Evolutionary conservation across 2,888 invertebrate species (phyloP).

Genomic region (Lasioglossum oenotherae): DNA sequence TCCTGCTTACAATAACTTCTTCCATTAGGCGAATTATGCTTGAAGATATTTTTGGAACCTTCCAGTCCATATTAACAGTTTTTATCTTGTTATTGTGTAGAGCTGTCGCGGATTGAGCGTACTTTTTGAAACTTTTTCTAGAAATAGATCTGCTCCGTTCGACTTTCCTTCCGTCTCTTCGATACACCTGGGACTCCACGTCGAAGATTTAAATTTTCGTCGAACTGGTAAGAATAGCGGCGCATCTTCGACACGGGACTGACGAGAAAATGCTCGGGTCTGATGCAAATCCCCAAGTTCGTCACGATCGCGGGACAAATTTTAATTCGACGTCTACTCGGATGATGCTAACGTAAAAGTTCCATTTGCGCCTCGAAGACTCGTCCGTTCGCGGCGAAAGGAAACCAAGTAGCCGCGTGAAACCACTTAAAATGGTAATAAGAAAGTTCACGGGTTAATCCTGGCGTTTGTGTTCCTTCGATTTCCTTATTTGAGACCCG

Average conservation of each 20-base stretch:
- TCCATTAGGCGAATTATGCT: not conserved
- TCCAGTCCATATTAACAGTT: not conserved
- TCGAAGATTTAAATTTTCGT: constrained; percentile 46
- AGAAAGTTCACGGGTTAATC: constrained; percentile 72
- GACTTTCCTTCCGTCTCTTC: not conserved
- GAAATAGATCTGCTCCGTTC: not conserved
- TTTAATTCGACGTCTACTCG: constrained; percentile 74
- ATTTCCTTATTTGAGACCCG: constrained; percentile 23
- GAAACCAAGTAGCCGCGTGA: constrained; percentile 38
- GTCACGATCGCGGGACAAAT: constrained; percentile 64
- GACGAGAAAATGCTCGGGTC: constrained; percentile 59
- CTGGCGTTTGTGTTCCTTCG: constrained; percentile 5
- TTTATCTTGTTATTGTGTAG: not conserved
- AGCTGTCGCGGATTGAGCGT: fast-evolving
- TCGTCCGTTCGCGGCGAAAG: constrained; percentile 18
- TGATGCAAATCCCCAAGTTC: constrained; percentile 67
- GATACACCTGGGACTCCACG: not conserved
- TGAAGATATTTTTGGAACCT: not conserved
- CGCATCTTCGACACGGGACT: constrained; percentile 31
- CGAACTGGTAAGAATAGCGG: constrained; percentile 44
- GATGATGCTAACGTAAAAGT: constrained; percentile 54
- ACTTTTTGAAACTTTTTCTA: not conserved
- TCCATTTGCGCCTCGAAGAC: constrained; percentile 18
- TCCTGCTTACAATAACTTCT: not conserved
- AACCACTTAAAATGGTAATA: constrained; percentile 79